Evolutionary conservation across 2,113 vertebrate genomes (phyloP).

Genomic region (Haemorhous mexicanus): DNA sequence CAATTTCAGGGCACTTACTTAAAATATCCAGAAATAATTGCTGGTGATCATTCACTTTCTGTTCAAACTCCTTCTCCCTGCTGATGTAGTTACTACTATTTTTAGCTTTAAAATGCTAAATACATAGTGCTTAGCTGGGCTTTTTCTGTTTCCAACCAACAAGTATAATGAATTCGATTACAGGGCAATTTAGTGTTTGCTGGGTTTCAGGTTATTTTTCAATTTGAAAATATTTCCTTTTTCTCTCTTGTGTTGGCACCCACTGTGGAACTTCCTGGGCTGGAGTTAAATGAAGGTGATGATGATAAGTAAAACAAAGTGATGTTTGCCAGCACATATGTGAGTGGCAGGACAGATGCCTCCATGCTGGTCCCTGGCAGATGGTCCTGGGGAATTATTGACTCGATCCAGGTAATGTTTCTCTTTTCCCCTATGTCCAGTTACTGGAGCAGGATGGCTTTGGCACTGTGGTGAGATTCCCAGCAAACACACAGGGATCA

Average conservation of each 20-base stretch:
- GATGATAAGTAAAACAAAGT: not conserved
- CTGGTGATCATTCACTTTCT: not conserved
- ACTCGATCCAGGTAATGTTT: not conserved
- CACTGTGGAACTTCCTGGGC: not conserved
- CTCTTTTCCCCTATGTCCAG: accelerated
- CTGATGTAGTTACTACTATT: conserved; percentile 23
- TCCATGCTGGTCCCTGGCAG: not conserved
- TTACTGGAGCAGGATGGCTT: not conserved
- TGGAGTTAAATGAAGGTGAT: not conserved
- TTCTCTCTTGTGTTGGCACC: not conserved
- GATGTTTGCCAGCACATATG: not conserved
- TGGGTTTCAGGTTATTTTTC: not conserved
- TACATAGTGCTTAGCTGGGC: conserved; percentile 6
- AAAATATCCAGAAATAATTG: conserved; percentile 14
- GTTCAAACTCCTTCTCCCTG: not conserved
- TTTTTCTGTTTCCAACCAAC: conserved; percentile 17
- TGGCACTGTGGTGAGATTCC: not conserved
- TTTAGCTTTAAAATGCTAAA: conserved; percentile 45
- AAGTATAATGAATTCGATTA: conserved; percentile 8
- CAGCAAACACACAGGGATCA: accelerated
- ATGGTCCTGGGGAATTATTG: not conserved
- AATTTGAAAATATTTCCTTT: conserved; percentile 21
- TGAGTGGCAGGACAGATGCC: not conserved
- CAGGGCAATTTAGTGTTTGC: conserved; percentile 4
- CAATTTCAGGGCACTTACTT: not conserved